Base-by-base conservation (phyloP, 1,140 invertebrate species). In the Laupala kohalensis region DNA sequence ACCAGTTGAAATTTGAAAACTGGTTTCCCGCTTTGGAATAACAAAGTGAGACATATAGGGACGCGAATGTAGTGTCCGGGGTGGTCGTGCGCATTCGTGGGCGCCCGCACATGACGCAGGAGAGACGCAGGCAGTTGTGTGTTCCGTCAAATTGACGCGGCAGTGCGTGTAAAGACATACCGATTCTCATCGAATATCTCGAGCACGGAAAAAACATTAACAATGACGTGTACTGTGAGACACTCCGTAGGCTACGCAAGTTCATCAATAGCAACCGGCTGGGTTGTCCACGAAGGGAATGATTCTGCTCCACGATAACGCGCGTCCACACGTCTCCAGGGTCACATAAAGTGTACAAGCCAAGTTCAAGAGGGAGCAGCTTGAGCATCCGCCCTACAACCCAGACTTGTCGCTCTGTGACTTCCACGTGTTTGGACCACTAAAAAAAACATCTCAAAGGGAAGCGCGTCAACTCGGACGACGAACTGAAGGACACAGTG, bases 161-260 rank as follows among this genome's bases (percentile, higher is more conserved):
- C 30, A 37, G 30, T 37, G 15, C 30, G 30, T 37, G 15, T 37
- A 15, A 37, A 6, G 15, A 6, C 30, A 37, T 37, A 15, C 6
- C 30, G 30, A 6, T 37, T 15, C 25, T 69, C 19, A 27, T 69
- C 27, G 68, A 69, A 69, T 69, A 27, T 25, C 25, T 69, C 68
- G 30, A 69, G 68, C 68, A 37, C 13, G 68, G 68, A 69, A 27
- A 37, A 37, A 69, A 6, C 68, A 69, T 69, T 30, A 69, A 69
- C 68, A 29, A 25, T 37, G 68, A 69, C 68, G 68, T 69, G 68
- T 69, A 29, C 68, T 69, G 68, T 69, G 68, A 69, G 30, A 69
- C 28, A 69, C 68, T 69, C 68, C 30, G 30, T 37, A 15, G 6
- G 6, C 30, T 37, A 37, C 30, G 30, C 30, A 37, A 15, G 30